Conservation (phyloP, 2,113 vertebrate species). For the Stomatorhinus ivindoensis region DNA sequence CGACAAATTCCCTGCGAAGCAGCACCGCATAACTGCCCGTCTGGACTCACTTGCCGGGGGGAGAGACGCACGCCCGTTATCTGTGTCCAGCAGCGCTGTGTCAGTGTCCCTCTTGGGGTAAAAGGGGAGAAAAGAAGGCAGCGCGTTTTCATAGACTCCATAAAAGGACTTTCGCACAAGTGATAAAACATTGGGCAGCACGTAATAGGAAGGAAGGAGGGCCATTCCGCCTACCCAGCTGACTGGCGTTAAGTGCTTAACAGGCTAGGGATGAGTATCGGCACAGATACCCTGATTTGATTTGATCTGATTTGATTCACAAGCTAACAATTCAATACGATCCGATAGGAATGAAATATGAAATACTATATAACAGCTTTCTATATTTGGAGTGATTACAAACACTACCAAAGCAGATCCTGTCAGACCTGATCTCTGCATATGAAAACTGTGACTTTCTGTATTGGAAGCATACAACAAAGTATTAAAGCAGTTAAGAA, state of each 20-base stretch:
- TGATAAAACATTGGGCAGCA: neutral
- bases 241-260: neutral
- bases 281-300: neutral
- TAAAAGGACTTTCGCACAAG: neutral
- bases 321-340: neutral
- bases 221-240: neutral
- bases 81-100: conserved; percentile 14
- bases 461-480: neutral
- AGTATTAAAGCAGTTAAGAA: neutral
- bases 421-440: neutral
- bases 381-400: neutral
- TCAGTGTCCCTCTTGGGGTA: neutral
- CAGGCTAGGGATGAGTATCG: neutral
- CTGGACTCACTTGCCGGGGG: conserved; percentile 28
- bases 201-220: neutral
- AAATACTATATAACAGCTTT: neutral
- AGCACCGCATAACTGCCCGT: conserved; percentile 12
- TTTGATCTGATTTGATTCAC: neutral
- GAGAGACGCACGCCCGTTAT: conserved; percentile 15
- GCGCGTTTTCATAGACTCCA: neutral
- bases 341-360: neutral
- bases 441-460: neutral
- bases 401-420: neutral
- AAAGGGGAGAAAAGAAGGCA: neutral
- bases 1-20: neutral